Conservation (phyloP, 2,797 vertebrate genomes). For the Podarcis siculus region DNA sequence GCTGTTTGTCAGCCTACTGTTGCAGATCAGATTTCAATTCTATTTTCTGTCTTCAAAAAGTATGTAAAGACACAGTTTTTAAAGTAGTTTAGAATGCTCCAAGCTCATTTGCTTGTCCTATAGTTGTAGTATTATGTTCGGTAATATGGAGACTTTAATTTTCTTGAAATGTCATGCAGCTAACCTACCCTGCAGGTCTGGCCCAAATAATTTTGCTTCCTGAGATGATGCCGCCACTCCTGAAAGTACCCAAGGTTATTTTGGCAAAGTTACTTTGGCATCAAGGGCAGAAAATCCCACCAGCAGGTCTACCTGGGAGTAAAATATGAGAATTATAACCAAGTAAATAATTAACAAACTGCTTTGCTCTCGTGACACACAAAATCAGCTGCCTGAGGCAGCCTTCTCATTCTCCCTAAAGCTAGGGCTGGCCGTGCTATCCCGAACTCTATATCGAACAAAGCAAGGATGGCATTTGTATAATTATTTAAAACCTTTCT, state of each 20-base stretch:
- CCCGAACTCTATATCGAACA: no score
- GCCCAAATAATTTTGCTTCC: not conserved
- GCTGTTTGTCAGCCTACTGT: not conserved
- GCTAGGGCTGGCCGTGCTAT: no score
- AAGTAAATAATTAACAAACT: not conserved
- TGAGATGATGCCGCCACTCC: not conserved
- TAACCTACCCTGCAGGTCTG: not conserved
- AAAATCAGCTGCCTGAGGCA: not conserved
- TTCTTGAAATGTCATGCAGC: not conserved
- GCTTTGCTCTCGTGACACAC: not conserved
- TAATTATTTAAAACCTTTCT: no score
- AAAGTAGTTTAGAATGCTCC: not conserved
- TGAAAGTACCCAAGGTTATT: not conserved
- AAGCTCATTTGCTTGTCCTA: not conserved
- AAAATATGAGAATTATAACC: not conserved
- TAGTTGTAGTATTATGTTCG: no score
- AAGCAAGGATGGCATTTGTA: no score
- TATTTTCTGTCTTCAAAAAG: not conserved
- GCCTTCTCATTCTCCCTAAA: no score
- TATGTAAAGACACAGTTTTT: not conserved
- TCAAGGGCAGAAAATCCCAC: not conserved
- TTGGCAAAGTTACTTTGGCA: not conserved
- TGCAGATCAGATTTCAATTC: not conserved
- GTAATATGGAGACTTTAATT: not conserved
- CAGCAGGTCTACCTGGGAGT: not conserved